These are phyloP conservation scores for Antrozous pallidus DNA, from an alignment of 2,797 vertebrate species.

Conservation along the genomic window DNA sequence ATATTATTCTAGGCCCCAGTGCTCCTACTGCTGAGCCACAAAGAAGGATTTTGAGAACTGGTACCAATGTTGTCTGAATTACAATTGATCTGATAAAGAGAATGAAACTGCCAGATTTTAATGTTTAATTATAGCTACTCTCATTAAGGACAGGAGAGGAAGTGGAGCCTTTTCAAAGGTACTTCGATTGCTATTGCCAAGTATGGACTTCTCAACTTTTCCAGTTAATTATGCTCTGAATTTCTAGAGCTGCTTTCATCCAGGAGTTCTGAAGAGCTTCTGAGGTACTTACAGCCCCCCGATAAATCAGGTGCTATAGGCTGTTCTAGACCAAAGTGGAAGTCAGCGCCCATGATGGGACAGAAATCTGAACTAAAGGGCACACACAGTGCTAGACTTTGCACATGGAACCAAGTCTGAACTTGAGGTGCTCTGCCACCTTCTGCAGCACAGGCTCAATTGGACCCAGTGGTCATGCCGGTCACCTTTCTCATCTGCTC, in stretches of 20 bases:
- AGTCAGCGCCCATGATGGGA: accelerated
- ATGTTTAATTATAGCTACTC: not conserved
- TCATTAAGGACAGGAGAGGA: not conserved
- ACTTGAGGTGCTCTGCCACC: accelerated
- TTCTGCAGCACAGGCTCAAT: accelerated
- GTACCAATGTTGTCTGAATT: not conserved
- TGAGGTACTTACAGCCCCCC: accelerated
- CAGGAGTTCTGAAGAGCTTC: accelerated
- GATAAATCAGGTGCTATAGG: accelerated
- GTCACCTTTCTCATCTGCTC: accelerated
- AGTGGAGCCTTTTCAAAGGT: not conserved
- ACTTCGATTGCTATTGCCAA: not conserved
- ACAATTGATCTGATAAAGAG: not conserved
- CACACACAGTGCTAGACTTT: accelerated
- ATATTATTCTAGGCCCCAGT: accelerated
- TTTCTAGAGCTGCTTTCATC: not conserved
- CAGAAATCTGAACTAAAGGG: accelerated
- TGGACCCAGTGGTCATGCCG: accelerated
- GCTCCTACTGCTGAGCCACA: accelerated
- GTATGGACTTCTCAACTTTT: not conserved
- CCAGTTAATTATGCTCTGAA: not conserved
- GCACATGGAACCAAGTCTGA: accelerated
- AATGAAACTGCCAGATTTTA: not conserved
- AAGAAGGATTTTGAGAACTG: not conserved
- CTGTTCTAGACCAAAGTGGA: not conserved